Evolutionary conservation across 2,113 vertebrate species (phyloP).

Genomic region (Atrichornis clamosus): DNA sequence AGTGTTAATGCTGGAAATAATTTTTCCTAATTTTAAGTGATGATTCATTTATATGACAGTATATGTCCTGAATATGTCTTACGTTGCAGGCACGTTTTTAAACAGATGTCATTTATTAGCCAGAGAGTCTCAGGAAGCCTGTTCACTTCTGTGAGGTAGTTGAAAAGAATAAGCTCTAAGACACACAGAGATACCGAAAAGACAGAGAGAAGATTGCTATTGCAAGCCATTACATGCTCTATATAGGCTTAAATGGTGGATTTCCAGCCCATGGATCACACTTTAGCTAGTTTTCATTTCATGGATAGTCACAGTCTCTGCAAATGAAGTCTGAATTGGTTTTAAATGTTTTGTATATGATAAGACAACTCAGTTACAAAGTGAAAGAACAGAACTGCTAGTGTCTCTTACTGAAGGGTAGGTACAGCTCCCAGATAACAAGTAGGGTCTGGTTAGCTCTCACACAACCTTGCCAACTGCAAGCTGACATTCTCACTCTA

Average conservation of each 20-base stretch:
- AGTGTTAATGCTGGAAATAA: not conserved
- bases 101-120: not conserved
- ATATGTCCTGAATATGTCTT: not conserved
- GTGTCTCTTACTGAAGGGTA: not conserved
- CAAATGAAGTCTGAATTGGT: not conserved
- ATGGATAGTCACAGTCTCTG: not conserved
- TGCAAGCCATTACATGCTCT: not conserved
- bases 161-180: not conserved
- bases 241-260: not conserved
- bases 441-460: not conserved
- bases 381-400: not conserved
- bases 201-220: not conserved
- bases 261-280: not conserved
- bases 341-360: not conserved
- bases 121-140: not conserved
- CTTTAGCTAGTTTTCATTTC: not conserved
- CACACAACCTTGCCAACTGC: not conserved
- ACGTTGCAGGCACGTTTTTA: not conserved
- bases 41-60: conserved; percentile 27
- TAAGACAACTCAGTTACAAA: not conserved
- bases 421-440: not conserved
- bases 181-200: not conserved
- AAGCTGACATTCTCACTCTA: not conserved
- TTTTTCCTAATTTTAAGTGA: conserved; percentile 9
- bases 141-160: not conserved